Evolutionary conservation across 1,140 invertebrate genomes (phyloP), one percentile per base, ranked within the genome.

Genomic region (Macrocentrus cingulum): DNA sequence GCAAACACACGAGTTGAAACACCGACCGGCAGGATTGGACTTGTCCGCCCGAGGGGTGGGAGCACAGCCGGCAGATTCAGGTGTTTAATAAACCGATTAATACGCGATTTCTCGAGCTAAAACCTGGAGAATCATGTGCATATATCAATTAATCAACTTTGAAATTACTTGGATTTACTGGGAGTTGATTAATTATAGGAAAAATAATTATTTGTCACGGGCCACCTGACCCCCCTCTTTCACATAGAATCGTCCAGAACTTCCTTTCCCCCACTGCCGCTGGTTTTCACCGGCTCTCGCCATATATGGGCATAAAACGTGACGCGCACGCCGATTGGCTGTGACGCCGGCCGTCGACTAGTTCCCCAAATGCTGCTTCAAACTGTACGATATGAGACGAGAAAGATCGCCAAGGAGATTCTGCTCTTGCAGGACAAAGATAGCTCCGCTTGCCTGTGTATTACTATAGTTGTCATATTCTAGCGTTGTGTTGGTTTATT

Each of bases 301-400:
- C 86, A 87, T 88, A 88, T 88, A 88, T 87, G 86, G 87, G 84
- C 85, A 88, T 86, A 85, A 86, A 86, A 83, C 82, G 82, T 83
- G 83, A 80, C 70, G 74, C 66, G 79, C 58, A 59, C 67, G 74
- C 69, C 75, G 81, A 88, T 88, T 88, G 87, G 87, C 80, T 66
- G 66, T 78, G 52, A 57, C 63, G 60, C 70, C 75, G 72, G 72
- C 72, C 70, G 69, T 72, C 75, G 72, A 75, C 74, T 77, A 74
- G 75, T 79, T 79, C 76, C 76, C 77, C 76, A 78, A 78, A 77
- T 79, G 75, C 76, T 74, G 76, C 70, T 78, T 77, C 70, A 74
- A 76, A 77, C 70, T 76, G 71, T 73, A 76, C 75, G 74, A 74
- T 75, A 74, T 56, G 42, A 66, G 58, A 60, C 63, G 66, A 37